Percentiles rank a stretch among this genome's conserved stretches.
Evolutionary conservation across 2,888 invertebrate genomes (phyloP).

Genomic region (Cremastinae sp.): DNA sequence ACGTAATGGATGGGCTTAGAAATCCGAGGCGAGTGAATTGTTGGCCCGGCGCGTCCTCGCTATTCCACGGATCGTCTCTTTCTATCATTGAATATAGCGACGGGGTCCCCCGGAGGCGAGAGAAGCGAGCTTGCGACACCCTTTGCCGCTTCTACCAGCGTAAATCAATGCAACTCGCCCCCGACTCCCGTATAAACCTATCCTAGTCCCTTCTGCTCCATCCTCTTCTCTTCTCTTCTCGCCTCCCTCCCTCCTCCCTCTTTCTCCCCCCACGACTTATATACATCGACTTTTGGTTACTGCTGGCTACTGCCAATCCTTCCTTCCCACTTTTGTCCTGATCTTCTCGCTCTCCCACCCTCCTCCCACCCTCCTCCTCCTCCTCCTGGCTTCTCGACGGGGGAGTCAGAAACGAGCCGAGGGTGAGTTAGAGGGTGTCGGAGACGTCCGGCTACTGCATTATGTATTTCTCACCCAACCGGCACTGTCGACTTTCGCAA

Average conservation of each 20-base stretch:
- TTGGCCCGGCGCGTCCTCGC: conserved; percentile 76
- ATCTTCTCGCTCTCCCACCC: conserved; percentile 48
- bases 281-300: conserved; percentile 39
- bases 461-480: conserved; percentile 79
- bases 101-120: conserved; percentile 40
- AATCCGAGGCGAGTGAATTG: conserved; percentile 79
- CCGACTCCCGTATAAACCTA: conserved; percentile 17
- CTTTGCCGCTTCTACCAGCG: conserved; percentile 72
- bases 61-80: conserved; percentile 40
- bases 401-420: conserved; percentile 51
- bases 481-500: conserved; percentile 64
- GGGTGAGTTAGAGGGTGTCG: conserved; percentile 78
- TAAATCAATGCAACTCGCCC: conserved; percentile 79
- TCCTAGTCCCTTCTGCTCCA: conserved; percentile 60
- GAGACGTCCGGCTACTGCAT: conserved; percentile 81
- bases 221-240: conserved; percentile 62
- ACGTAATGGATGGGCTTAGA: conserved; percentile 78
- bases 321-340: conserved; percentile 54
- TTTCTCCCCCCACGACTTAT: not conserved
- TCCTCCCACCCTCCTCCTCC: conserved; percentile 19
- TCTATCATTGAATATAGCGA: conserved; percentile 39
- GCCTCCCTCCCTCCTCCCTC: conserved; percentile 51
- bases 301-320: conserved; percentile 52
- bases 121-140: conserved; percentile 72
- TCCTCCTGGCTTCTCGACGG: conserved; percentile 37